Evolutionary conservation across 2,888 invertebrate species (phyloP), one percentile per base, ranked within the genome.

Genomic region (Apotomis turbidana): DNA sequence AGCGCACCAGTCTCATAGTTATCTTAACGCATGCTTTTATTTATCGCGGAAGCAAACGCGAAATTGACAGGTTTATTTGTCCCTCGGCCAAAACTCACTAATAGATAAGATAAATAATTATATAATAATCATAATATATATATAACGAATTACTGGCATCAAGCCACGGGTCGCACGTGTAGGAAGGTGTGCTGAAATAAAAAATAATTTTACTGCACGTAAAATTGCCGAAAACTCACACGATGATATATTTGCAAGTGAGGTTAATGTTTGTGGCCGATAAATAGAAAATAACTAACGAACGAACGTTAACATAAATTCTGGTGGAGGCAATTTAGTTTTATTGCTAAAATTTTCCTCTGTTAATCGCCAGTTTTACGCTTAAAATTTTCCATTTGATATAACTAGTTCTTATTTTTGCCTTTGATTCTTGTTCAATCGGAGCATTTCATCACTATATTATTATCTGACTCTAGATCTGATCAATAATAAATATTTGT

Each of bases 11-110:
- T 46, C 44, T 46, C 66, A 62, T 57, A 71, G 60, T 49, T 38
- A 71, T 61, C 55, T 38, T 57, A 57, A 61, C 61, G 41, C 51
- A 64, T 72, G 69, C 62, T 72, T 64, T 58, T 64, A 73, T 71
- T 61, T 54, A 72, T 67, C 66, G 68, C 62, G 66, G 66, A 73
- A 74, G 74, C 52, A 59, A 76, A 66, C 76, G 69, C 73, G 70
- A 78, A 77, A 78, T 79, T 77, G 74, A 73, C 78, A 79, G 79
- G 77, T 78, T 78, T 80, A 75, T 78, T 81, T 85, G 87, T 83
- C 81, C 80, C 78, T 74, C 76, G 79, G 90, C 90, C 89, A 90
- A 88, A 80, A 86, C 76, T 71, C 85, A 85, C 85, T 86, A 81
- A 83, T 87, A 87, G 84, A 85, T 84, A 83, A 85, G 86, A 79